Base-by-base conservation (phyloP, 2,888 invertebrate genomes). In the Prenolepis imparis region DNA sequence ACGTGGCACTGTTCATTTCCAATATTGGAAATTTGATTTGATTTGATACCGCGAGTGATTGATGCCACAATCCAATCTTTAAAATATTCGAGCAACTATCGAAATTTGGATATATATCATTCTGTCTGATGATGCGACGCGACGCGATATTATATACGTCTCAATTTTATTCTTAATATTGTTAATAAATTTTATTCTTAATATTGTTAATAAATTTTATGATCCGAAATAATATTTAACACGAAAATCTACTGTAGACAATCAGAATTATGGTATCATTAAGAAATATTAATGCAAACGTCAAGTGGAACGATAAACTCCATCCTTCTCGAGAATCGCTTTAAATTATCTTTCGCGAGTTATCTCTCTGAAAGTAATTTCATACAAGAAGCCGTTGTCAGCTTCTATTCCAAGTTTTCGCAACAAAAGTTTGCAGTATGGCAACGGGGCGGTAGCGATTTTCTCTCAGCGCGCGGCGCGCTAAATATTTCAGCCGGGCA, bases 401-500 rank as follows among this genome's bases (percentile, higher is more conserved):
- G 78, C 59, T 72, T 32, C 73, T 59, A 73, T 80, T 80, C 44
- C 44, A 80, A 80, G 78, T 80, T 80, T 80, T 73, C 44, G 78
- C 59, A 59, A 72, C 78, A 73, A 80, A 80, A 80, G 78, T 80
- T 80, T 44, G 44, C 44, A 72, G 59, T 78, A 59, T 78, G 73
- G 72, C 72, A 78, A 78, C 78, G 72, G 44, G 72, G 44, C 44
- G 78, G 59, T 59, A 78, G 59, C 78, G 78, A 80, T 80, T 80
- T 73, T 80, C 78, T 44, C 59, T 73, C 73, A 44, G 44, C 73
- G 44, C 73, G 44, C 21, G 59, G 36, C 32, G 74, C 73, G 78
- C 78, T 80, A 80, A 80, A 80, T 80, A 80, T 80, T 80, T 80
- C 78, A 80, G 74, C 73, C 78, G 44, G 78, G 74, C 78, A 80